These are phyloP conservation scores for Pasiphila rectangulata DNA, from an alignment of 2,888 invertebrate species.

Conservation along the genomic window DNA sequence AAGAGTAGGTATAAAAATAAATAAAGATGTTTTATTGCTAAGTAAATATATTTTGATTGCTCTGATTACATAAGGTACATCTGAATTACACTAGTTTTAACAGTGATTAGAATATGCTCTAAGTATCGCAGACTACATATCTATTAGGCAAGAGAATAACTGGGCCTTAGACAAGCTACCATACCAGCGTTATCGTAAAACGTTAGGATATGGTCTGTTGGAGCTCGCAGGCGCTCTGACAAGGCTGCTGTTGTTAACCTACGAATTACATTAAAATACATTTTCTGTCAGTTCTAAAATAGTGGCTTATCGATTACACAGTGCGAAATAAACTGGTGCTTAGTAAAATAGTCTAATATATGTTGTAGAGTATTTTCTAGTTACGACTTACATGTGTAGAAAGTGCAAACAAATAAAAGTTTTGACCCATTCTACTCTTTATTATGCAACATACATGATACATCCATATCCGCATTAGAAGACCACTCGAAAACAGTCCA, in stretches of 20 bases:
- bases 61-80: slow-evolving; percentile 49
- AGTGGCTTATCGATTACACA: slow-evolving; percentile 41
- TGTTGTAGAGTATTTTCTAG: slow-evolving; percentile 18
- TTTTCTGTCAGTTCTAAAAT: slow-evolving; percentile 39
- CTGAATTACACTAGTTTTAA: slow-evolving; percentile 30
- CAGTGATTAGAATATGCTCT: slow-evolving; percentile 27
- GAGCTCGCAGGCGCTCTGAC: neutral
- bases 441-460: neutral
- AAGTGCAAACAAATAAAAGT: neutral
- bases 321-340: slow-evolving; percentile 60
- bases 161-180: slow-evolving; percentile 6
- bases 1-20: slow-evolving; percentile 24
- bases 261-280: slow-evolving; percentile 22
- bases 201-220: neutral
- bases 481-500: neutral
- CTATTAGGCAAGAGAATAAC: slow-evolving; percentile 30
- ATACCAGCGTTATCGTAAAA: neutral
- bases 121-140: slow-evolving; percentile 33
- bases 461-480: neutral
- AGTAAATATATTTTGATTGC: slow-evolving; percentile 70
- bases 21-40: slow-evolving; percentile 55
- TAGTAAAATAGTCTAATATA: slow-evolving; percentile 25
- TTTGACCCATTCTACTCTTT: neutral
- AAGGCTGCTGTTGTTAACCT: slow-evolving; percentile 3
- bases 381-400: no score